phyloP scores from a whole-genome alignment of 2,888 invertebrate species.

The Noctua pronuba region DNA sequence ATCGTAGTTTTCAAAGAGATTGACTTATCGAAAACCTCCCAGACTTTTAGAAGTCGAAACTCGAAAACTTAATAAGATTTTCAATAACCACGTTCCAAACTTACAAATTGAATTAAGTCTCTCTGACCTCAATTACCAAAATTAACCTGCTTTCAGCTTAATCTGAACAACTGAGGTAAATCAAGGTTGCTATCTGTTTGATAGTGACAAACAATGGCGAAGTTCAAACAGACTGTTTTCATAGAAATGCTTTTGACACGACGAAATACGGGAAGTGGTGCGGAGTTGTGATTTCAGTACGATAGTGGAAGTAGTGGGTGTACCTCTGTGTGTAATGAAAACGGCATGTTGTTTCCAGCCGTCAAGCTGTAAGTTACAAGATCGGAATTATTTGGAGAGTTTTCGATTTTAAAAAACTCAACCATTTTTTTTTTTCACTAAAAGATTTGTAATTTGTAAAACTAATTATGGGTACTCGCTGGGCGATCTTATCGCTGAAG shows the following conservation, averaged over 20 bases:
- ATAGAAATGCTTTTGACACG: neutral
- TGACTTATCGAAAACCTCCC: neutral
- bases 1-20: neutral
- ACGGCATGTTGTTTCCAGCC: neutral
- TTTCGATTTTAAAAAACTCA: neutral
- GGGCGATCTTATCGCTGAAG: too few species aligned
- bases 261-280: neutral
- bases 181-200: constrained; percentile 37
- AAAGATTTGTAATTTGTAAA: too few species aligned
- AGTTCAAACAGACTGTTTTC: constrained; percentile 21
- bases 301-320: constrained; percentile 3
- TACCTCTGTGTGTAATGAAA: neutral
- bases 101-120: neutral
- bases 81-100: neutral
- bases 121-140: constrained; percentile 3
- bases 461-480: too few species aligned
- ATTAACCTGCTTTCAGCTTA: neutral
- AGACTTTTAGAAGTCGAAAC: neutral
- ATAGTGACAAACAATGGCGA: constrained; percentile 29
- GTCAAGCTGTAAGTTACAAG: neutral
- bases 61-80: neutral
- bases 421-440: neutral
- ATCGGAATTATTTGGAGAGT: neutral
- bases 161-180: neutral
- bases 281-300: neutral